Evolutionary conservation across 2,797 vertebrate species (phyloP), one percentile per base, ranked within the genome.

Genomic region (Coregonus sp.): DNA sequence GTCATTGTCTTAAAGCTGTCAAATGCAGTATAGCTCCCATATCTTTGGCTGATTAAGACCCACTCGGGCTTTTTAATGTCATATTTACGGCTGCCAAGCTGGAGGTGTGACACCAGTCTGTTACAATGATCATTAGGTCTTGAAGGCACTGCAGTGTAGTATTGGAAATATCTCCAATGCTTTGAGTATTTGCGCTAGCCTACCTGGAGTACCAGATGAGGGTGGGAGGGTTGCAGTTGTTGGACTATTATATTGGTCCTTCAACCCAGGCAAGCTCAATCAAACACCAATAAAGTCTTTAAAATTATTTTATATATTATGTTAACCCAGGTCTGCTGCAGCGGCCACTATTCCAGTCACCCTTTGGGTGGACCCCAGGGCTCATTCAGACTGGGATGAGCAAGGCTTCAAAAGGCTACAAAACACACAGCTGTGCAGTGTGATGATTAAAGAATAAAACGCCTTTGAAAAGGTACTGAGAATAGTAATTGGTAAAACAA

Each of bases 111-210:
- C 29, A 52, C 29, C 5, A 15, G 68, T 35, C 50, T 54, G 15
- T 40, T 61, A 51, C 70, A 50, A 31, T 33, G 54, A 78, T 75
- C 75, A 33, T 20, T 74, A 68, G 74, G 70, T 56, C 59, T 76
- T 77, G 56, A 77, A 77, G 59, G 31, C 76, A 75, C 37, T 65
- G 72, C 65, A 75, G 72, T 54, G 37, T 5, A 61, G 5, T 7
- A 61, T n/a, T 3, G n/a, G n/a, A 61, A 61, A 61, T 61, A 4
- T n/a, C 16, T 20, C n/a, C 18, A 20, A 59, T 59, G 56, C 18
- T 20, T 59, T 59, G 56, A 59, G n/a, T 7, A 59, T 63, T 63
- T 63, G 20, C n/a, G 1, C 25, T 11, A 12, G 20, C 20, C 59
- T 4, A 3, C 59, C 52, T 51, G 18, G 31, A 29, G 18, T 25